Conservation (phyloP, 2,797 vertebrate genomes). For the Pipistrellus kuhlii region DNA sequence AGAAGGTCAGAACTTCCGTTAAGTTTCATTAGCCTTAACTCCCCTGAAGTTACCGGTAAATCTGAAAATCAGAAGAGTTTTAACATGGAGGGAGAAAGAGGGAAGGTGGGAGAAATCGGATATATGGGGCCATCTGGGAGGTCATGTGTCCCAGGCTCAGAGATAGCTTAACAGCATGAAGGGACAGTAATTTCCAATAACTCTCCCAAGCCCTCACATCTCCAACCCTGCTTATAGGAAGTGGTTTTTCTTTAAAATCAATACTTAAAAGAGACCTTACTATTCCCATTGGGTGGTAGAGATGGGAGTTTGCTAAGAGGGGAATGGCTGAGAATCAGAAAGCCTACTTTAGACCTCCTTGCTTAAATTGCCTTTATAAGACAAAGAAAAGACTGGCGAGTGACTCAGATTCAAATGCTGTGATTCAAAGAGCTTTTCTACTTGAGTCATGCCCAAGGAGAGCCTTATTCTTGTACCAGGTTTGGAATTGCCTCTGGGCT, state of each 20-base stretch:
- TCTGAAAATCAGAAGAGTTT: slow-evolving; percentile 52
- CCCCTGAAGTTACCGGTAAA: slow-evolving; percentile 54
- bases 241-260: slow-evolving; percentile 71
- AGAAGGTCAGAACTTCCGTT: slow-evolving; percentile 43
- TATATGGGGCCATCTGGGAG: slow-evolving; percentile 59
- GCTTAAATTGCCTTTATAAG: slow-evolving; percentile 69
- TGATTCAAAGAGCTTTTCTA: slow-evolving; percentile 76
- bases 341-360: slow-evolving; percentile 50
- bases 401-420: slow-evolving; percentile 74
- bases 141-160: background rate
- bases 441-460: slow-evolving; percentile 67
- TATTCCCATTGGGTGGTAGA: background rate
- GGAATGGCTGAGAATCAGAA: slow-evolving; percentile 57
- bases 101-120: slow-evolving; percentile 36
- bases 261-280: slow-evolving; percentile 31
- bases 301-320: slow-evolving; percentile 49
- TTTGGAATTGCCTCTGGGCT: slow-evolving; percentile 63
- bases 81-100: background rate
- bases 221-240: slow-evolving; percentile 49
- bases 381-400: slow-evolving; percentile 69
- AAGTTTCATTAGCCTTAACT: slow-evolving; percentile 52
- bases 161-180: slow-evolving; percentile 47
- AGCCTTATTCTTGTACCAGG: slow-evolving; percentile 53
- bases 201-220: slow-evolving; percentile 47
- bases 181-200: slow-evolving; percentile 55